Evolutionary conservation across 2,888 invertebrate genomes (phyloP).

Genomic region (Lamellibrachia satsuma): DNA sequence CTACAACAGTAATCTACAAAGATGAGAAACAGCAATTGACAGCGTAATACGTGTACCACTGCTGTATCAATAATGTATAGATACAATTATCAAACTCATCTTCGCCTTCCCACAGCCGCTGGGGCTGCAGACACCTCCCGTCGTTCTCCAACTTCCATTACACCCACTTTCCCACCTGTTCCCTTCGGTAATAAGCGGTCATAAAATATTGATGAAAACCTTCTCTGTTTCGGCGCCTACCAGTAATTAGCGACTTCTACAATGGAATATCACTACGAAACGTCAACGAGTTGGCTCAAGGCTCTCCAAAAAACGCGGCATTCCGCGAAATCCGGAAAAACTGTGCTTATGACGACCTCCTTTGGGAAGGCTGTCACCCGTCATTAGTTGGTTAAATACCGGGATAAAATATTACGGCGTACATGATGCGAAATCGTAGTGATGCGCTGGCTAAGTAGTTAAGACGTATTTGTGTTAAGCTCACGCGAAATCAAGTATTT

Average conservation of each 20-base stretch:
- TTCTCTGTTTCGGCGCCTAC: background rate
- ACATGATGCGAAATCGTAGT: background rate
- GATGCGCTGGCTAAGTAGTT: background rate
- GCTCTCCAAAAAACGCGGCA: background rate
- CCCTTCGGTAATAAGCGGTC: background rate
- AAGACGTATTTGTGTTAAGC: background rate
- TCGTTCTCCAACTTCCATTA: background rate
- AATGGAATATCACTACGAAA: background rate
- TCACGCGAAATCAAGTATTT: background rate
- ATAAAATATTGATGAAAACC: background rate
- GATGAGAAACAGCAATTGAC: background rate
- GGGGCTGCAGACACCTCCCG: background rate
- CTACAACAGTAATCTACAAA: background rate
- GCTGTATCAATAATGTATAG: background rate
- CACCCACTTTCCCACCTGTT: background rate
- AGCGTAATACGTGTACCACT: background rate
- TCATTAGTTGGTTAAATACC: background rate
- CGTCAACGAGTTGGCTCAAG: background rate
- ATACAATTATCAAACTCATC: background rate
- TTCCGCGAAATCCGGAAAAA: background rate
- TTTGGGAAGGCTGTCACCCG: background rate
- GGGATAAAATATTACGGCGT: constrained; percentile 1
- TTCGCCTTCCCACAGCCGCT: background rate
- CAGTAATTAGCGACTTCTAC: background rate
- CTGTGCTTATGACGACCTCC: background rate